Evolutionary conservation across 2,888 invertebrate genomes (phyloP), one percentile per base, ranked within the genome.

Genomic region (Drosophila eohydei): DNA sequence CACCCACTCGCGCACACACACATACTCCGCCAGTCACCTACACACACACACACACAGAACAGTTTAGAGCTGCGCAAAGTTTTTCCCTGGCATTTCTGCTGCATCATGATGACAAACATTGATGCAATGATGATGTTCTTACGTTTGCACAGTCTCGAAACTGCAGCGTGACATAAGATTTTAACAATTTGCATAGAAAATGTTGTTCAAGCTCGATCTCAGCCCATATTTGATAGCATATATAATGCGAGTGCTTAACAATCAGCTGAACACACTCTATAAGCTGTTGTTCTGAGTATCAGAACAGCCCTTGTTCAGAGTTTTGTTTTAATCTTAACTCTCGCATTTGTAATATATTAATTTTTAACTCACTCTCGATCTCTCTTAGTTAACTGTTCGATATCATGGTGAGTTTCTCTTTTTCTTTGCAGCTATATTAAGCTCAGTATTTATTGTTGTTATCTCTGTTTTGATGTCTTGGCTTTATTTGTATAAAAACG

Each of bases 61-160:
- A 50, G 32, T 50, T 50, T 32, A 46, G 40, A 58, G 16, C 12
- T 38, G 8, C 4, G 36, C 26, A 69, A 69, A 56, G 36, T 71
- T 71, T 71, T 60, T 50, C 14, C 36, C n/a, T 36, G 57, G 59
- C 40, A 56, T 41, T 75, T 66, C 26, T 66, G 74, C 62, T 43
- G 55, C 61, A 66, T 78, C 74, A 75, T 66, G 66, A 59, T 73
- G 78, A 77, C 60, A 71, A 77, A 46, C 34, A 54, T 44, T 38
- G 36, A 50, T 40, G 54, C 61, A 60, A 73, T 73, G 40, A 71
- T 62, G 77, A 65, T 64, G 76, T 56, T 59, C 8, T 12, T 30
- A 16, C 21, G 21, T 30, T 40, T 58, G 40, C 43, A 58, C 36
- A 54, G 41, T 50, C 30, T 59, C n/a, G 14, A 14, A 54, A 48